Conservation (phyloP, 1,140 invertebrate genomes). For the Drosophila oshimai region DNA sequence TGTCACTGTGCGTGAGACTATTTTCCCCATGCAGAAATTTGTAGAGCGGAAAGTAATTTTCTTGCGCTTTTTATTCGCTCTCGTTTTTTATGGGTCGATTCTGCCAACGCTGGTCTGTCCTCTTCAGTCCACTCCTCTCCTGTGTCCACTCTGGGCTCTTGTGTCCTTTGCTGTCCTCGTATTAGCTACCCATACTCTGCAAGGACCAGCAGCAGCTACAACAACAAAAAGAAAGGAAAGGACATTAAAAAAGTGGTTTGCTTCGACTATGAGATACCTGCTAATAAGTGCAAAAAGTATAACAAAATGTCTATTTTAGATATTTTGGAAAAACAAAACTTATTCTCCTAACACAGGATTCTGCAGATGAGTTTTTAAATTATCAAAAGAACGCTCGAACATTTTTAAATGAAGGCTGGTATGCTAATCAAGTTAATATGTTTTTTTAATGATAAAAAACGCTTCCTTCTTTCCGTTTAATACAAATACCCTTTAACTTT, state of each 20-base stretch:
- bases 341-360: no score
- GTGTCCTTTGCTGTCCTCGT: conserved; percentile 38
- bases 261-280: neutral
- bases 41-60: conserved; percentile 80
- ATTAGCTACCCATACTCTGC: conserved; percentile 24
- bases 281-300: no score
- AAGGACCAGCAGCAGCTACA: conserved; percentile 16
- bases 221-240: conserved; percentile 10
- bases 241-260: neutral
- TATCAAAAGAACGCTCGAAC: no score
- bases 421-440: no score
- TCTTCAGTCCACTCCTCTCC: neutral
- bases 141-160: neutral
- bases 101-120: conserved; percentile 10
- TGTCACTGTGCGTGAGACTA: neutral
- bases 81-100: conserved; percentile 71
- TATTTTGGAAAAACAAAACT: no score
- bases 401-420: no score
- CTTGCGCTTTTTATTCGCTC: conserved; percentile 70
- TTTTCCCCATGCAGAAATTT: conserved; percentile 40
- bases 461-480: neutral
- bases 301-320: no score
- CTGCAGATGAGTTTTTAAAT: no score
- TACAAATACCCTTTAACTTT: neutral
- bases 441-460: no score